Percentiles rank a stretch among this genome's conserved stretches.
These are phyloP conservation scores for Sesamia nonagrioides DNA, from an alignment of 1,140 invertebrate genomes.

Conservation along the genomic window DNA sequence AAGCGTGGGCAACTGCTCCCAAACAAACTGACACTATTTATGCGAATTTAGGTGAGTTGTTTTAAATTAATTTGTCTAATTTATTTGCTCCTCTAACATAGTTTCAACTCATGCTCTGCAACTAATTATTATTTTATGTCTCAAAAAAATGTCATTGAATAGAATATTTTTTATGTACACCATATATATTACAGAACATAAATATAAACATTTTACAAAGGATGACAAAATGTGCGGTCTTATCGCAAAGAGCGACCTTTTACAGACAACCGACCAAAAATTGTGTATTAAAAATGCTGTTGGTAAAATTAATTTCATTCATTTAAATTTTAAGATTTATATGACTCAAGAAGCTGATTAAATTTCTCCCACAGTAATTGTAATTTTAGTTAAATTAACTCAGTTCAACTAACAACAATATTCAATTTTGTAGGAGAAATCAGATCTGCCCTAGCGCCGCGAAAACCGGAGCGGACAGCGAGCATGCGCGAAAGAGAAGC, in stretches of 20 bases:
- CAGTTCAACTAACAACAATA: slow-evolving; percentile 36
- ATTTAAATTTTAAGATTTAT: too few relatives aligned
- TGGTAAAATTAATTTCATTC: too few relatives aligned
- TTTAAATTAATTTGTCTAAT: slow-evolving; percentile 62
- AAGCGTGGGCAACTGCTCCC: slow-evolving; percentile 80
- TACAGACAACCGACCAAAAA: too few relatives aligned
- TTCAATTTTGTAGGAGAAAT: slow-evolving; percentile 90
- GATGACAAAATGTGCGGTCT: too few relatives aligned
- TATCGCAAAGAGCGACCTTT: too few relatives aligned
- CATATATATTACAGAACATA: too few relatives aligned
- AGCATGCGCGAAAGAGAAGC: slow-evolving; percentile 93
- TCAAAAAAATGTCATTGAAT: neutral
- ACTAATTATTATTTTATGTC: neutral
- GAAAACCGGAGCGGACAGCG: slow-evolving; percentile 94
- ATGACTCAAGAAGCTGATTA: too few relatives aligned
- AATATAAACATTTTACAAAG: too few relatives aligned
- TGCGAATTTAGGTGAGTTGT: slow-evolving; percentile 91
- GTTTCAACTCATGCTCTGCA: too few relatives aligned
- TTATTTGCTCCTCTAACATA: neutral
- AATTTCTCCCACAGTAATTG: neutral
- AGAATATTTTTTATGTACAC: too few relatives aligned
- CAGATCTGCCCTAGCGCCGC: slow-evolving; percentile 91
- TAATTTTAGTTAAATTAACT: slow-evolving; percentile 32
- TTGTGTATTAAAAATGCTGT: too few relatives aligned
- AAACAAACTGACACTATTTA: slow-evolving; percentile 90